Percentiles rank a stretch among this genome's conserved stretches.
These are phyloP conservation scores for Hydrolagus affinis DNA, from an alignment of 2,113 vertebrate species.

Conservation along the genomic window DNA sequence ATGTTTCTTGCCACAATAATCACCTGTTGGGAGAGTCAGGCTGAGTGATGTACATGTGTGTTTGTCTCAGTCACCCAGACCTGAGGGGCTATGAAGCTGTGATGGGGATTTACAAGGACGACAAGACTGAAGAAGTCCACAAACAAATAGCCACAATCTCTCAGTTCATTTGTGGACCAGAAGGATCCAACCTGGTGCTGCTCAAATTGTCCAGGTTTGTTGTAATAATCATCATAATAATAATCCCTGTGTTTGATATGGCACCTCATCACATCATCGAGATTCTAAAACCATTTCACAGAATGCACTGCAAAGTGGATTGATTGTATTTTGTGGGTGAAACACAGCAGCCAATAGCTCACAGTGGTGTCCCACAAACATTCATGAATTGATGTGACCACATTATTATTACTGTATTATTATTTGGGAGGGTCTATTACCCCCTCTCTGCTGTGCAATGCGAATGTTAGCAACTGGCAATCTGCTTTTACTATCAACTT, in stretches of 20 bases:
- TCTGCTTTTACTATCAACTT: neutral
- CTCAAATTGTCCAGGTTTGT: conserved; percentile 78
- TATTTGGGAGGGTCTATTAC: too few relatives aligned
- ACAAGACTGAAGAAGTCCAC: conserved; percentile 53
- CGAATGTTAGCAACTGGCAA: neutral
- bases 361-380: too few relatives aligned
- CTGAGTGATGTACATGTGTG: neutral
- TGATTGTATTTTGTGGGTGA: too few relatives aligned
- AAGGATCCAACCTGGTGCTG: conserved; percentile 81
- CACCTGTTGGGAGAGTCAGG: neutral
- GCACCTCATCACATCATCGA: too few relatives aligned
- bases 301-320: too few relatives aligned
- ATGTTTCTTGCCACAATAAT: too few relatives aligned
- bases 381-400: too few relatives aligned
- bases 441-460: neutral
- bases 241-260: too few relatives aligned
- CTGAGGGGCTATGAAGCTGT: conserved; percentile 83
- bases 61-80: conserved; percentile 67
- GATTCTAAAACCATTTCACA: too few relatives aligned
- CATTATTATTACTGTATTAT: too few relatives aligned
- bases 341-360: too few relatives aligned
- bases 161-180: conserved; percentile 80
- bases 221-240: conserved; percentile 33
- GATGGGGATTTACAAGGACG: conserved; percentile 75
- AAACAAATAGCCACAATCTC: conserved; percentile 80